Conservation (phyloP, 2,797 vertebrate genomes). For the Adrianichthys oophorus region DNA sequence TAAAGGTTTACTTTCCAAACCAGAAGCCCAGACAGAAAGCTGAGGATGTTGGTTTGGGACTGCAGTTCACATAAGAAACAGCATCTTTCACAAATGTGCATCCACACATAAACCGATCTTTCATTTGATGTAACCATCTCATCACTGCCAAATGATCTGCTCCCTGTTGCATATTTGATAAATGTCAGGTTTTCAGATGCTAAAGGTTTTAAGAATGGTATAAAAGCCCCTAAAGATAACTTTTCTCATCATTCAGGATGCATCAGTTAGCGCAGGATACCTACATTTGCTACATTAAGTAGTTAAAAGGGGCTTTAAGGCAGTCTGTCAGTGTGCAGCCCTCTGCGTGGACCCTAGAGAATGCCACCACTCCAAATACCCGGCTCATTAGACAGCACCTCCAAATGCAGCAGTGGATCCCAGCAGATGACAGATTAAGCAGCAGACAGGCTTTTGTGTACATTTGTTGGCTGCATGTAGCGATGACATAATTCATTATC, state of each 20-base stretch:
- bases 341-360: slow-evolving; percentile 25
- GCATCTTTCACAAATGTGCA: too few species aligned
- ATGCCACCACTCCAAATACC: slow-evolving; percentile 33
- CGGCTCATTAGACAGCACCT: slow-evolving; percentile 56
- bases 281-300: slow-evolving; percentile 2
- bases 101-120: too few species aligned
- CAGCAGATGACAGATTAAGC: slow-evolving; percentile 55
- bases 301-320: slow-evolving; percentile 37
- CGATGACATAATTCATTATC: slow-evolving; percentile 68
- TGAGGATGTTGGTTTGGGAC: too few species aligned
- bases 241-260: slow-evolving; percentile 9
- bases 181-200: not conserved
- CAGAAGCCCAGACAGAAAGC: too few species aligned
- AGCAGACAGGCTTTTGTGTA: slow-evolving; percentile 48
- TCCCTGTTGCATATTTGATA: not conserved
- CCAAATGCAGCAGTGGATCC: slow-evolving; percentile 46
- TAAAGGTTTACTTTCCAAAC: too few species aligned
- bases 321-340: slow-evolving; percentile 5
- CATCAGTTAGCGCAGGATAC: slow-evolving; percentile 11
- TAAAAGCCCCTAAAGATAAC: slow-evolving; percentile 4
- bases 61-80: too few species aligned
- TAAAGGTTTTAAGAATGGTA: too few species aligned
- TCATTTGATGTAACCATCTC: too few species aligned
- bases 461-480: slow-evolving; percentile 55
- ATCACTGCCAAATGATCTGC: not conserved